phyloP scores from a whole-genome alignment of 1,140 invertebrate genomes.

The Drosophila navojoa region DNA sequence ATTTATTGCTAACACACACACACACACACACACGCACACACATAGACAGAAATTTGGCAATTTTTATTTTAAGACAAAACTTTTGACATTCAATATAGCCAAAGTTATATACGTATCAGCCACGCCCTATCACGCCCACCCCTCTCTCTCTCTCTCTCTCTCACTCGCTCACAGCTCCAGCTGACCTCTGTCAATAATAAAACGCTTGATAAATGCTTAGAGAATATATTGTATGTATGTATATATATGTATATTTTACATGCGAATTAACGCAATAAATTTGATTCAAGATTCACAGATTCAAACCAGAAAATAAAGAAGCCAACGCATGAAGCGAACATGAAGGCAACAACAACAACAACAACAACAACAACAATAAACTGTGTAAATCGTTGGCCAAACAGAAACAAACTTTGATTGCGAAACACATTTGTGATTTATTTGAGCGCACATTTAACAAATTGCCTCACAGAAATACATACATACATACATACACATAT shows the following conservation, averaged over 20 bases:
- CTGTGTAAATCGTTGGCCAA: constrained; percentile 28
- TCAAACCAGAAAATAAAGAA: background rate
- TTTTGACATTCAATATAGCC: constrained; percentile 45
- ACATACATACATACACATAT: background rate
- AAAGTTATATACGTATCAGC: constrained; percentile 19
- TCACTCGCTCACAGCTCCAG: background rate
- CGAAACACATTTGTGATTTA: constrained; percentile 80
- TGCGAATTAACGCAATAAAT: constrained; percentile 81
- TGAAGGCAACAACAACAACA: constrained; percentile 10
- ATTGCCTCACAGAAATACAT: constrained; percentile 47
- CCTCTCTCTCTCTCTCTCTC: too few species aligned
- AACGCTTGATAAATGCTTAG: constrained; percentile 78
- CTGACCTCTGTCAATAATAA: constrained; percentile 75
- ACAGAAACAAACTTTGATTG: constrained; percentile 64
- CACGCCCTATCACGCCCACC: background rate
- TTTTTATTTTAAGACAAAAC: constrained; percentile 72
- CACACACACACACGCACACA: constrained; percentile 44
- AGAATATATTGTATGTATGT: constrained; percentile 44
- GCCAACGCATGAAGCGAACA: background rate
- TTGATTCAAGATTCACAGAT: constrained; percentile 59
- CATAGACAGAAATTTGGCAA: constrained; percentile 59
- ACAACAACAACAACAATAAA: constrained; percentile 27
- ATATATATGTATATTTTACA: constrained; percentile 71
- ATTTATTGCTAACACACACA: constrained; percentile 65
- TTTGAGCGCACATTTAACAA: constrained; percentile 68